phyloP scores from a whole-genome alignment of 2,797 vertebrate genomes.

The Lithobates sylvaticus region DNA sequence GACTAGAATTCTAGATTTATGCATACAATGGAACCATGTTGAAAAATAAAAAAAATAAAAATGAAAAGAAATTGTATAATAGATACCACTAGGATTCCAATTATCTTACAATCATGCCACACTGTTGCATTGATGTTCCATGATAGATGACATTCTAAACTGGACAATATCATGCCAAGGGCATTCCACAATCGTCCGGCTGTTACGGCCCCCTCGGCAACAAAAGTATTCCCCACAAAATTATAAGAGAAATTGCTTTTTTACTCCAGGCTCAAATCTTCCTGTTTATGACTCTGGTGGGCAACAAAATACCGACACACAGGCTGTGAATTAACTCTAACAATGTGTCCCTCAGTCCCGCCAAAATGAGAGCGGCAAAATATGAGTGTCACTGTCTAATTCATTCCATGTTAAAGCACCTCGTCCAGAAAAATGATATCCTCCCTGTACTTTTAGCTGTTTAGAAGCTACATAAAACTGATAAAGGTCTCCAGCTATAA shows the following conservation, averaged over 20 bases:
- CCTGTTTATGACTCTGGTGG: background rate
- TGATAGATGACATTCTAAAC: background rate
- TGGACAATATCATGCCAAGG: background rate
- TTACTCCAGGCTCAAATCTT: constrained; percentile 19
- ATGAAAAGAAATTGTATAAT: background rate
- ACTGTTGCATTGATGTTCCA: background rate
- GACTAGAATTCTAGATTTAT: background rate
- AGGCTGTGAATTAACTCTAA: background rate
- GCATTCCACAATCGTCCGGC: background rate
- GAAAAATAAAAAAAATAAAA: background rate
- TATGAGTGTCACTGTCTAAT: background rate
- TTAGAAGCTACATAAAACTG: constrained; percentile 37
- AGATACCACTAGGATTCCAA: background rate
- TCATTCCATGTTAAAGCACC: constrained; percentile 5
- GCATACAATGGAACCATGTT: background rate
- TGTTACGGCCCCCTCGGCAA: background rate
- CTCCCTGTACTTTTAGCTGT: constrained; percentile 9
- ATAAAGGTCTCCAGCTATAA: constrained; percentile 1
- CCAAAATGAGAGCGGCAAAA: background rate
- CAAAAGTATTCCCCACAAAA: background rate
- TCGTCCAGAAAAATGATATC: background rate
- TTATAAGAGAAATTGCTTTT: background rate
- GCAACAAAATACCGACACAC: constrained; percentile 3
- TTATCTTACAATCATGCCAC: background rate
- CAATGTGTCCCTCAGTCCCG: constrained; percentile 6